Percentiles rank a stretch among this genome's conserved stretches.
phyloP scores from a whole-genome alignment of 1,140 invertebrate genomes.

The Holcopasites calliopsidis region DNA sequence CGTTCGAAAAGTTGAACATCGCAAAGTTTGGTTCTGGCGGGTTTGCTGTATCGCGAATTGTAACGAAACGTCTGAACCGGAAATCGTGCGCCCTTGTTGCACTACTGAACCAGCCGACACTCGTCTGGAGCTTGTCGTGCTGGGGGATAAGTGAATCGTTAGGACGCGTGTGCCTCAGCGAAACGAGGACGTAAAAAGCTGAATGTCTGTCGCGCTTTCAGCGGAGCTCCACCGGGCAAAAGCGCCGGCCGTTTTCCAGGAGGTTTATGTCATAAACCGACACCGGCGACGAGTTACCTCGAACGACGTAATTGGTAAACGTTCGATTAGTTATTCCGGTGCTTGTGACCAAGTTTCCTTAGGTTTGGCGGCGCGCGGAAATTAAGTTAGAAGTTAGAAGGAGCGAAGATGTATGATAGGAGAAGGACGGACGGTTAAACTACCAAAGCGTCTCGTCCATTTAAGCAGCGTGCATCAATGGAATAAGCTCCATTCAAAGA shows the following conservation, averaged over 20 bases:
- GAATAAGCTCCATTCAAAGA: background rate
- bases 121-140: background rate
- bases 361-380: too few species aligned
- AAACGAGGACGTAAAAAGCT: slow-evolving; percentile 17
- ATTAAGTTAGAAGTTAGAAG: too few species aligned
- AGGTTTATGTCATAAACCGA: slow-evolving; percentile 6
- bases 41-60: too few species aligned
- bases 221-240: background rate
- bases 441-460: slow-evolving; percentile 4
- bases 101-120: background rate
- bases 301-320: slow-evolving; percentile 20
- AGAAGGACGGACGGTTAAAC: background rate
- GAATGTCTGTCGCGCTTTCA: background rate
- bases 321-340: too few species aligned
- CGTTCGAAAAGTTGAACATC: background rate
- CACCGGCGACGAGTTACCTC: background rate
- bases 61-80: slow-evolving; percentile 46
- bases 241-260: background rate
- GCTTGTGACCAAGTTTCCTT: too few species aligned
- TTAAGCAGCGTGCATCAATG: background rate
- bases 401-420: too few species aligned
- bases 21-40: too few species aligned
- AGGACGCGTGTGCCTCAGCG: background rate
- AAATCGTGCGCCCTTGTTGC: slow-evolving; percentile 25
- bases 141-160: background rate